phyloP scores from a whole-genome alignment of 2,888 invertebrate genomes.

The Synanthedon myopaeformis region DNA sequence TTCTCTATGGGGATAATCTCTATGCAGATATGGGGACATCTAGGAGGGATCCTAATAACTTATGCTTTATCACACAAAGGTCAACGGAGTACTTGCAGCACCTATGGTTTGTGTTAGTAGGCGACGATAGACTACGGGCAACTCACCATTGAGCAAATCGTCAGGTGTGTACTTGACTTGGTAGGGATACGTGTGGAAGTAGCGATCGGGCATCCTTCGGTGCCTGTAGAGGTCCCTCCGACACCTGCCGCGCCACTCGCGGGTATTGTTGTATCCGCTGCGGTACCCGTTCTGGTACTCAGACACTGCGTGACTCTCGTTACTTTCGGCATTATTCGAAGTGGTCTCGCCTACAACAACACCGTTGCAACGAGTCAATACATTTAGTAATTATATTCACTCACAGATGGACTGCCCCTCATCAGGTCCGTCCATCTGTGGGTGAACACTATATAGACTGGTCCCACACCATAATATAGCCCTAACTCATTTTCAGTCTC shows the following conservation, averaged over 20 bases:
- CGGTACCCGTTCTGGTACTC: neutral
- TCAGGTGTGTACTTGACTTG: conserved; percentile 75
- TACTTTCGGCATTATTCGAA: neutral
- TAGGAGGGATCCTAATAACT: too few species aligned
- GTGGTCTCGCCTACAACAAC: neutral
- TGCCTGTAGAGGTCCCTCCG: conserved; percentile 13
- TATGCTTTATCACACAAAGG: too few species aligned
- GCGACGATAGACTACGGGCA: neutral
- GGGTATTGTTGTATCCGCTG: conserved; percentile 10
- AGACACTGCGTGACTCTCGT: neutral
- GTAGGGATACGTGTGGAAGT: conserved; percentile 75
- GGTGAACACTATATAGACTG: too few species aligned
- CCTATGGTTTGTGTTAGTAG: neutral
- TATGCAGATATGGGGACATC: too few species aligned
- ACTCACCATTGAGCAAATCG: conserved; percentile 67
- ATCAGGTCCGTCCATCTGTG: too few species aligned
- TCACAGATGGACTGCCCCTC: too few species aligned
- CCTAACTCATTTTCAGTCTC: too few species aligned
- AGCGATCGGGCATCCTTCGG: conserved; percentile 73
- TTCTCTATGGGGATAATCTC: too few species aligned
- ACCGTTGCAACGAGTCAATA: too few species aligned
- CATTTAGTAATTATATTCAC: too few species aligned
- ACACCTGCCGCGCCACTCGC: conserved; percentile 28
- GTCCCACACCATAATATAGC: too few species aligned
- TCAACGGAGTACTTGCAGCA: too few species aligned